phyloP scores from a whole-genome alignment of 2,888 invertebrate species.

The Rugalucina vietnamica region DNA sequence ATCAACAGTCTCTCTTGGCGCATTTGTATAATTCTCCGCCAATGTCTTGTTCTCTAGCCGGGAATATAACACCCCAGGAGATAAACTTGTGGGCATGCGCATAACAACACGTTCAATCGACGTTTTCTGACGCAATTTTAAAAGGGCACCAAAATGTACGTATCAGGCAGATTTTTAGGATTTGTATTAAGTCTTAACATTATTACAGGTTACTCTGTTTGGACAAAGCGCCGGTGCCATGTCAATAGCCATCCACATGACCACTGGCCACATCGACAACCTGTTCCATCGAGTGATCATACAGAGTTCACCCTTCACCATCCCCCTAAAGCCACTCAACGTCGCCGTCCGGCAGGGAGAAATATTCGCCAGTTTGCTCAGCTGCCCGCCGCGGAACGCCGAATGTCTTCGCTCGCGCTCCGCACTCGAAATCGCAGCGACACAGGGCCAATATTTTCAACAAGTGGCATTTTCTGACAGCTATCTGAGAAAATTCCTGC shows the following conservation, averaged over 20 bases:
- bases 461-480: slow-evolving; percentile 40
- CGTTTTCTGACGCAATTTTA: too few species aligned
- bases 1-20: too few species aligned
- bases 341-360: slow-evolving; percentile 57
- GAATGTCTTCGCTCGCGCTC: slow-evolving; percentile 59
- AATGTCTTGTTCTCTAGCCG: too few species aligned
- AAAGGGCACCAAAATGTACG: too few species aligned
- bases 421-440: slow-evolving; percentile 59
- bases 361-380: slow-evolving; percentile 52
- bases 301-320: slow-evolving; percentile 64
- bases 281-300: slow-evolving; percentile 64
- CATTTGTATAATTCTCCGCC: too few species aligned
- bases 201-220: slow-evolving; percentile 64
- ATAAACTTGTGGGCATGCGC: too few species aligned
- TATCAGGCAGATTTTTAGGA: too few species aligned
- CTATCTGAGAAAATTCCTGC: slow-evolving; percentile 63
- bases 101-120: background rate
- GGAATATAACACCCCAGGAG: too few species aligned
- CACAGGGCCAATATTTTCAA: slow-evolving; percentile 50
- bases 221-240: slow-evolving; percentile 69
- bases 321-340: slow-evolving; percentile 58
- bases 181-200: background rate
- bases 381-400: slow-evolving; percentile 54
- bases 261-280: slow-evolving; percentile 47
- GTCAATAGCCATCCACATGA: slow-evolving; percentile 62